A percentile compares a stretch with the other conserved stretches of the same genome.
Evolutionary conservation across 2,797 vertebrate species (phyloP).

Genomic region (Chrysocyon brachyurus): DNA sequence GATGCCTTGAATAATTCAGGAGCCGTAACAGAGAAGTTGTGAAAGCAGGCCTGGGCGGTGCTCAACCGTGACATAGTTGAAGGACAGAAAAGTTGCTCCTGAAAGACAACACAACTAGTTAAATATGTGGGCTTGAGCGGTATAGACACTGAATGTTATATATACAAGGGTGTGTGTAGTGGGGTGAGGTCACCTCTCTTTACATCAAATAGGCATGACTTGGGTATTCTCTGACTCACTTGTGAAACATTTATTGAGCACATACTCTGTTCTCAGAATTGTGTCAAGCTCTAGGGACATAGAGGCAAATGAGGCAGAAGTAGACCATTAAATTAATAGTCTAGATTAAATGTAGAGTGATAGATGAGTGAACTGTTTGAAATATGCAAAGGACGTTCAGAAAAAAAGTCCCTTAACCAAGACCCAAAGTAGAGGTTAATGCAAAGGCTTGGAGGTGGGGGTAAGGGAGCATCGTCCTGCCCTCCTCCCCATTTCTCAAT

Average conservation of each 20-base stretch:
- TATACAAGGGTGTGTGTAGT: neutral
- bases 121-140: neutral
- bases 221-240: neutral
- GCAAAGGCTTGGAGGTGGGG: neutral
- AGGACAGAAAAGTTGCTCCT: neutral
- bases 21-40: neutral
- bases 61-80: neutral
- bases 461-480: fast-evolving
- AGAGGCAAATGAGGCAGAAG: neutral
- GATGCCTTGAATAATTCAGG: constrained; percentile 4
- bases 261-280: neutral
- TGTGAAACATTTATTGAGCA: neutral
- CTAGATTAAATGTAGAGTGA: neutral
- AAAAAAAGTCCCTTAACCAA: neutral
- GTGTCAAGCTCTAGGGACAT: neutral
- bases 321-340: neutral
- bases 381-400: neutral
- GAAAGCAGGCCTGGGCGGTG: neutral
- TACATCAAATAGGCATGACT: neutral
- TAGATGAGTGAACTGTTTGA: neutral
- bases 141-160: fast-evolving
- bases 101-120: neutral
- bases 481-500: fast-evolving
- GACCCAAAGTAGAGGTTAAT: neutral
- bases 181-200: neutral